Base-by-base conservation (phyloP, 2,888 invertebrate species). In the Hemistola chrysoprasaria region DNA sequence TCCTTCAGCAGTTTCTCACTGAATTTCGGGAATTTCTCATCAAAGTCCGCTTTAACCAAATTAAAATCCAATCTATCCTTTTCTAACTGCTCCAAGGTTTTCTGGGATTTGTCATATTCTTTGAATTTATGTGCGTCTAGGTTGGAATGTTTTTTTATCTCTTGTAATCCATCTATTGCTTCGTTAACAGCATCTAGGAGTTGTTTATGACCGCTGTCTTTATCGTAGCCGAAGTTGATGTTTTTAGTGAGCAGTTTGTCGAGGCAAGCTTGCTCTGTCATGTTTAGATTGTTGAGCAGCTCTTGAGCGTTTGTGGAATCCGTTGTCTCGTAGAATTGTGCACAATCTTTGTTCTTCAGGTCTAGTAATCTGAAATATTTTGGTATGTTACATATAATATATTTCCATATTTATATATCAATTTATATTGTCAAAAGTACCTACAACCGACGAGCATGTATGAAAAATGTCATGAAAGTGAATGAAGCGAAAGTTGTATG, bases 111-210 rank as follows among this genome's bases (percentile, higher is more conserved):
- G 0, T 71, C 66, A 24, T 78, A 84, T 29, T 80, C 76, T 23
- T 69, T 63, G 21, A 82, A 79, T 40, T 81, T 85, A 0, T 61
- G 45, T 0, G 58, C 2, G 16, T 86, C 78, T 2, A 88, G 47
- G 1, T 80, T 71, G 0, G 82, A 87, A 41, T 82, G 77, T 9
- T 67, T 78, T 50, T 82, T 85, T 0, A 90, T 83, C 8, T 78
- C 62, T 11, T 78, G 78, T 1, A 90, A 49, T 0, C 84, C 84
- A 0, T 77, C 69, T 0, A 86, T 71, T 0, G 87, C 81, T 26
- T 88, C 85, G 0, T 72, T 78, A 0, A 90, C 82, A 0, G 86
- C 84, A 0, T 87, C 81, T 1, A 87, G 30, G 0, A 90, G 46
- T 36, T 87, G 79, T 27, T 76, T 68, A 35, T 85, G 85, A 0